Evolutionary conservation across 2,797 vertebrate genomes (phyloP).

Genomic region (Sebastes umbrosus): DNA sequence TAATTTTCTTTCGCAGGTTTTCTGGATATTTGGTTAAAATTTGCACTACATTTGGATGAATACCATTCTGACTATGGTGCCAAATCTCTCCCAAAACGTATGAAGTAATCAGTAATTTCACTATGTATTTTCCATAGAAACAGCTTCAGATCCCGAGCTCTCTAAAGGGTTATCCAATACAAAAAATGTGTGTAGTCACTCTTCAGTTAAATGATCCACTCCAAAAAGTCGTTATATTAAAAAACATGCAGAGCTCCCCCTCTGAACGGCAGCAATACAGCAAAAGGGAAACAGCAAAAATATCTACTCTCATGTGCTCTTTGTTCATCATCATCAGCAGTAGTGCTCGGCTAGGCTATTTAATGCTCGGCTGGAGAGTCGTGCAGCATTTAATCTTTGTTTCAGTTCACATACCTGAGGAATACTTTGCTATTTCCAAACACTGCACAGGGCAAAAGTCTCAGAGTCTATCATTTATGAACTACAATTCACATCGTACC

Average conservation of each 20-base stretch:
- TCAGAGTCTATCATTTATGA: constrained; percentile 29
- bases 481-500: constrained; percentile 13
- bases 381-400: constrained; percentile 61
- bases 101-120: constrained; percentile 1
- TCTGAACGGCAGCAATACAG: constrained; percentile 23
- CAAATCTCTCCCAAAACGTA: background rate
- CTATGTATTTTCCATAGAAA: background rate
- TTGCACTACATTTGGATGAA: background rate
- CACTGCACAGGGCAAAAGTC: constrained; percentile 34
- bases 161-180: constrained; percentile 6
- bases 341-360: constrained; percentile 48
- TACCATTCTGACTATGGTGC: background rate
- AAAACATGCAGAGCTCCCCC: background rate
- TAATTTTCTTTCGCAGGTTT: background rate
- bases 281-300: constrained; percentile 35
- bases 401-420: constrained; percentile 64
- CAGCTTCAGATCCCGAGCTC: background rate
- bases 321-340: constrained; percentile 53
- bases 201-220: constrained; percentile 48
- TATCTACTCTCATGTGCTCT: constrained; percentile 26
- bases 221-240: constrained; percentile 32
- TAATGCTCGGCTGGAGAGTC: constrained; percentile 58
- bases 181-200: constrained; percentile 11
- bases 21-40: background rate
- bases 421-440: constrained; percentile 56